A percentile compares a stretch with the other conserved stretches of the same genome.
phyloP scores from a whole-genome alignment of 2,797 vertebrate species.

The Podarcis lilfordi region DNA sequence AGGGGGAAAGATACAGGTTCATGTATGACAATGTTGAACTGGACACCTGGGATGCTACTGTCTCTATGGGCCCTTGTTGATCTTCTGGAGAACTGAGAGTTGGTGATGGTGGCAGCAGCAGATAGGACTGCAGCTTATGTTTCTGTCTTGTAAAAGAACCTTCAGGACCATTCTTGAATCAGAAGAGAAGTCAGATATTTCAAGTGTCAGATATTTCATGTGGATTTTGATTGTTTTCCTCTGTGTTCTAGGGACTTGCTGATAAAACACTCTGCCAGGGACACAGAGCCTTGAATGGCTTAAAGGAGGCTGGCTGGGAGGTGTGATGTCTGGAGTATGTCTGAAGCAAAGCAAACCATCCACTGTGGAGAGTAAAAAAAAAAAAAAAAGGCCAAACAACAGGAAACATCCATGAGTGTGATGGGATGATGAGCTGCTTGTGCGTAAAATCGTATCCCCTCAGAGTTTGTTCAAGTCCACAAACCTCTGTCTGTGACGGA shows the following conservation, averaged over 20 bases:
- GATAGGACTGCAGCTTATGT: not conserved
- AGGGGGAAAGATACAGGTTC: not conserved
- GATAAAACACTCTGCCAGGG: constrained; percentile 18
- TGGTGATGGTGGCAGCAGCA: too few species aligned
- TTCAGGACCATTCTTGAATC: constrained; percentile 6
- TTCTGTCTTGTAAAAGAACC: constrained; percentile 14
- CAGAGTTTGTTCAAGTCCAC: too few species aligned
- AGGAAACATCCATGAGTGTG: constrained; percentile 37
- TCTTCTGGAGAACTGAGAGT: not conserved
- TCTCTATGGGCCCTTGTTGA: not conserved
- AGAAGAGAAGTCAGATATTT: constrained; percentile 3
- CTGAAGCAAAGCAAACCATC: constrained; percentile 11
- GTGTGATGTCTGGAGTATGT: constrained; percentile 3
- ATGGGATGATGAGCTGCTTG: too few species aligned
- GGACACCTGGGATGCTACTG: not conserved
- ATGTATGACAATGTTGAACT: not conserved
- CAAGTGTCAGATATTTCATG: not conserved
- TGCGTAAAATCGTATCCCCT: too few species aligned
- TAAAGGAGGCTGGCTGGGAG: not conserved
- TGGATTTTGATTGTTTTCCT: not conserved
- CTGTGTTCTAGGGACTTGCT: constrained; percentile 26
- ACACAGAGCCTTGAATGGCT: not conserved
- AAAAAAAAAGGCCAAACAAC: constrained; percentile 4
- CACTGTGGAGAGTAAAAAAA: not conserved
- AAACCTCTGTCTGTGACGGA: too few species aligned